A percentile compares a stretch with the other conserved stretches of the same genome.
These are phyloP conservation scores for Babylonia areolata DNA, from an alignment of 1,140 invertebrate genomes.

Conservation along the genomic window DNA sequence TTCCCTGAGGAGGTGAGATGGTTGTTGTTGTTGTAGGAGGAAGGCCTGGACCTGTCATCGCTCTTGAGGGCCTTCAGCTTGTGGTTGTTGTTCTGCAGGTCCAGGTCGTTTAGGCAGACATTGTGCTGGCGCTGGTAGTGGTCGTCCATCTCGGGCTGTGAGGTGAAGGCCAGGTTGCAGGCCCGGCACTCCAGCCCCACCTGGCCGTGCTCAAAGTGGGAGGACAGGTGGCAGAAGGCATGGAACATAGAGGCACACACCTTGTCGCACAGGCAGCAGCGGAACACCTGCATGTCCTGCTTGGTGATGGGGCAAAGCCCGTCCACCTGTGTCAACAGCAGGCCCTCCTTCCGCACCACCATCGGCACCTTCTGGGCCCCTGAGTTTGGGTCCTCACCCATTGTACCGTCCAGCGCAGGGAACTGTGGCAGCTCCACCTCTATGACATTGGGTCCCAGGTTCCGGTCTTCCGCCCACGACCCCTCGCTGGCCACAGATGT, in stretches of 20 bases:
- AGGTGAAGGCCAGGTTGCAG: conserved; percentile 72
- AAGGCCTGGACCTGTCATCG: background rate
- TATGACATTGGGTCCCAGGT: background rate
- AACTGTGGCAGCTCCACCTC: conserved; percentile 19
- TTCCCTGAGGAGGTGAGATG: background rate
- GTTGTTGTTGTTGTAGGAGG: background rate
- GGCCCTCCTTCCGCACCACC: conserved; percentile 72
- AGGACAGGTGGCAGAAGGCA: conserved; percentile 74
- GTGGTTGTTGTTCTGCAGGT: conserved; percentile 32
- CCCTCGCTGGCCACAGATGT: conserved; percentile 36
- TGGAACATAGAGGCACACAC: conserved; percentile 72
- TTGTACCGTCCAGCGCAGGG: background rate
- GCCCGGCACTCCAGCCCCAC: conserved; percentile 70
- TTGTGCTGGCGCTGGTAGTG: conserved; percentile 57
- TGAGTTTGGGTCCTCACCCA: background rate
- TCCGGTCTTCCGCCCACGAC: background rate
- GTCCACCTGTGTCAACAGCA: conserved; percentile 75
- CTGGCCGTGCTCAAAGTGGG: conserved; percentile 68
- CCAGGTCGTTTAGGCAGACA: conserved; percentile 5
- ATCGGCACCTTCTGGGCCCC: background rate
- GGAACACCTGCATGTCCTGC: conserved; percentile 74
- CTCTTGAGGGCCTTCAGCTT: background rate
- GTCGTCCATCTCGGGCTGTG: conserved; percentile 66
- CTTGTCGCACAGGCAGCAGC: conserved; percentile 76
- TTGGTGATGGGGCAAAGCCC: conserved; percentile 73